Conservation (phyloP, 2,113 vertebrate genomes). For the Tylochromis polylepis region DNA sequence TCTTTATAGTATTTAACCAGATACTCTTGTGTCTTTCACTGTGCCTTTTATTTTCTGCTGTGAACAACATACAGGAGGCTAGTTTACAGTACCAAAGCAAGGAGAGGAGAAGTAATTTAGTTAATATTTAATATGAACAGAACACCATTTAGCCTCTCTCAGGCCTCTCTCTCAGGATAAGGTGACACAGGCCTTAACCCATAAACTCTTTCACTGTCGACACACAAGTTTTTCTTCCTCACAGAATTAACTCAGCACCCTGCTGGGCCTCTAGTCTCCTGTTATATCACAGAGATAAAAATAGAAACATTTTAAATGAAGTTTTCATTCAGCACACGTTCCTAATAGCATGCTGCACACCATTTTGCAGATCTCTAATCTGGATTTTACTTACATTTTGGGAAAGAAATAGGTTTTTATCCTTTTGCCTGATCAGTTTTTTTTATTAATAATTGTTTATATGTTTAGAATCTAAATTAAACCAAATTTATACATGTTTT, state of each 20-base stretch:
- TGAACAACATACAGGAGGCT: neutral
- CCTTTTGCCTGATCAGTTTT: neutral
- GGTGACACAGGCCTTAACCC: neutral
- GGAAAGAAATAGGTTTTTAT: neutral
- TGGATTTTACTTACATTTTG: neutral
- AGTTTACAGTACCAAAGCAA: neutral
- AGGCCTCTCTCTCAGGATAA: neutral
- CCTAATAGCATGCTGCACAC: neutral
- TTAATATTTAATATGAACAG: conserved; percentile 54
- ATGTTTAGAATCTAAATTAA: neutral
- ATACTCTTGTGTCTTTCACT: neutral
- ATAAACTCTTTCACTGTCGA: neutral
- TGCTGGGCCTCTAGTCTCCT: neutral
- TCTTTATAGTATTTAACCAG: neutral
- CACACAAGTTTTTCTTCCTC: conserved; percentile 13
- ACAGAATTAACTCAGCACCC: neutral
- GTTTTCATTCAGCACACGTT: neutral
- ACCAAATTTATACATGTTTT: neutral
- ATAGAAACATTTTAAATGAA: conserved; percentile 24
- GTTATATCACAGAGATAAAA: conserved; percentile 13
- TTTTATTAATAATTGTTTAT: neutral
- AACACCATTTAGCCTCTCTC: conserved; percentile 33
- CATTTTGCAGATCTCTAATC: neutral
- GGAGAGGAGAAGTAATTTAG: conserved; percentile 21
- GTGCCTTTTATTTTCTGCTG: conserved; percentile 1